Evolutionary conservation across 2,888 invertebrate species (phyloP), one percentile per base, ranked within the genome.

Genomic region (Gari tellinella): DNA sequence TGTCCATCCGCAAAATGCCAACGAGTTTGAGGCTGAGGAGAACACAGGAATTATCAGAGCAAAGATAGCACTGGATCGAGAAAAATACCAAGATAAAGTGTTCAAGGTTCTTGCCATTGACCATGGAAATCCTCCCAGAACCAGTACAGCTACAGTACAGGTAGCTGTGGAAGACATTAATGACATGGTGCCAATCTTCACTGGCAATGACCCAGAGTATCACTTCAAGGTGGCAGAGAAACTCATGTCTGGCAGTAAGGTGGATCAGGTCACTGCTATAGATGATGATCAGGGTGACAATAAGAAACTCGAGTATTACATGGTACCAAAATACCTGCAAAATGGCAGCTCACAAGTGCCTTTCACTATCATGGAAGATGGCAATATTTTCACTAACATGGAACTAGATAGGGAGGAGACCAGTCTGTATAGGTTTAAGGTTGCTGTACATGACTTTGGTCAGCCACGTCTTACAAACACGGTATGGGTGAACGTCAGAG

Each of bases 401-500:
- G 94, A 95, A n/a, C 93, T 95, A 0, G 98, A 99, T 91, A 93
- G 98, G 19, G 98, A 99, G 92, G 95, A 94, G 4, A 95, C 96
- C 1, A 95, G 96, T 63, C 94, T 95, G 58, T 98, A 98, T 90
- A 96, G 95, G 0, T 94, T 99, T 15, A 94, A 96, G 41, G 95
- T 98, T 0, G 95, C 95, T 81, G 98, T 97, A 0, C 94, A 95
- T 0, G 99, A 99, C 90, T 95, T 96, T 89, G 90, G 89, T 5
- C 37, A 56, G 5, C 77, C 82, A 5, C 94, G 95, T 14, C 94
- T 95, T 86, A 96, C 96, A 0, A 95, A 97, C 72, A 96, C 95
- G 89, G 96, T 97, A 0, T 96, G 95, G 87, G 96, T 99, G 0
- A 97, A 98, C 91, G 97, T 99, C 81, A 95, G 96, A 0, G 95